Evolutionary conservation across 2,888 invertebrate species (phyloP).

Genomic region (Trichopria drosophilae): DNA sequence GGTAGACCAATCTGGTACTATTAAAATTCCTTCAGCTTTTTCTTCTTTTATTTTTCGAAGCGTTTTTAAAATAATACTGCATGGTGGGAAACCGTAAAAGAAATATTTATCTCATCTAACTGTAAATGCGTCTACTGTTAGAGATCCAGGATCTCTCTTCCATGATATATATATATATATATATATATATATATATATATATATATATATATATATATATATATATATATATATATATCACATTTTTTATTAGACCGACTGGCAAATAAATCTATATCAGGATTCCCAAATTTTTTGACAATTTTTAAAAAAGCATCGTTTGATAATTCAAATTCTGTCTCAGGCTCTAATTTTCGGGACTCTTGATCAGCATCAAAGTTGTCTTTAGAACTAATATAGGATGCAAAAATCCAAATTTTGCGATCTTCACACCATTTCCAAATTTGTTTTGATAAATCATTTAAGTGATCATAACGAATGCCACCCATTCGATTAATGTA

Average conservation of each 20-base stretch:
- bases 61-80: conserved; percentile 10
- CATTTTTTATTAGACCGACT: conserved; percentile 27
- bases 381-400: conserved; percentile 32
- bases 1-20: conserved; percentile 27
- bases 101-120: conserved; percentile 13
- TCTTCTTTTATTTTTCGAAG: conserved; percentile 23
- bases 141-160: conserved; percentile 19
- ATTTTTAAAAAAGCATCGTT: conserved; percentile 15
- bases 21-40: conserved; percentile 19
- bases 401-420: conserved; percentile 33
- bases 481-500: conserved; percentile 38
- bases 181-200: too few species aligned
- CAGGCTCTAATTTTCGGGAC: conserved; percentile 34
- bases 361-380: conserved; percentile 37
- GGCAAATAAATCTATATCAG: conserved; percentile 32
- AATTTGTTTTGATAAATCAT: conserved; percentile 30
- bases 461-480: conserved; percentile 25
- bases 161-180: too few species aligned
- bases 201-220: too few species aligned
- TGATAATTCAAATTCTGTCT: conserved; percentile 33
- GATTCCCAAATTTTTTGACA: conserved; percentile 12
- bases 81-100: conserved; percentile 28
- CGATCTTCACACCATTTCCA: conserved; percentile 35
- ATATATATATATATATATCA: too few species aligned
- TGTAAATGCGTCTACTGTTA: conserved; percentile 29